Percentiles rank a stretch among this genome's conserved stretches.
Evolutionary conservation across 1,140 invertebrate genomes (phyloP).

Genomic region (Drosophila sucinea): DNA sequence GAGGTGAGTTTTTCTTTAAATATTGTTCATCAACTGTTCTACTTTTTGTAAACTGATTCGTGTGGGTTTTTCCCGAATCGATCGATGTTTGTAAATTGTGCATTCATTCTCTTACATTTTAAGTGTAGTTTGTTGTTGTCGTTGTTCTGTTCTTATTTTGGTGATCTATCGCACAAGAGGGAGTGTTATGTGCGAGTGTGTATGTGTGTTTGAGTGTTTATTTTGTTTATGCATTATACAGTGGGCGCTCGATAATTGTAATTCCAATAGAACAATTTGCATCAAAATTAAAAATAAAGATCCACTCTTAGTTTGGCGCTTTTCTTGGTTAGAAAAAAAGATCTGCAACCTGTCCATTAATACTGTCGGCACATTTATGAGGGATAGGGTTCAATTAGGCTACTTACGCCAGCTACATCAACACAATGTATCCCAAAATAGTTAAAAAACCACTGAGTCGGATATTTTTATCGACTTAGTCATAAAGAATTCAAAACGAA

Average conservation of each 20-base stretch:
- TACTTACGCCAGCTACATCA: too few relatives aligned
- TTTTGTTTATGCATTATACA: conserved; percentile 28
- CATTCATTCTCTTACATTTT: conserved; percentile 39
- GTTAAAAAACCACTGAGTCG: too few relatives aligned
- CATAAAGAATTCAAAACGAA: too few relatives aligned
- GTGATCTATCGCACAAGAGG: background rate
- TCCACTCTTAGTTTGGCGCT: too few relatives aligned
- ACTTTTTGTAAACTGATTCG: conserved; percentile 11
- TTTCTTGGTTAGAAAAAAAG: too few relatives aligned
- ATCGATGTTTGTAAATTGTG: conserved; percentile 43
- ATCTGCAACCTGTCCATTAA: too few relatives aligned
- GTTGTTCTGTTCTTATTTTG: background rate
- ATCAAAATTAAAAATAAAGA: conserved; percentile 2
- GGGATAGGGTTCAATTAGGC: too few relatives aligned
- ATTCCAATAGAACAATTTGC: conserved; percentile 26
- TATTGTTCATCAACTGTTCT: conserved; percentile 30
- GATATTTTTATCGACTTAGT: too few relatives aligned
- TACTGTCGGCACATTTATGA: too few relatives aligned
- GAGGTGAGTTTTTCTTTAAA: conserved; percentile 28
- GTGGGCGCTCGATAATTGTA: conserved; percentile 39
- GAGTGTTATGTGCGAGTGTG: conserved; percentile 13
- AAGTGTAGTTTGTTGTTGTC: conserved; percentile 25
- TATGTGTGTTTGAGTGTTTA: conserved; percentile 20
- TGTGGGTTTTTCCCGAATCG: conserved; percentile 29
- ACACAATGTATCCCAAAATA: too few relatives aligned